Evolutionary conservation across 2,888 invertebrate genomes (phyloP), one percentile per base, ranked within the genome.

Genomic region (Troides oblongomaculatus): DNA sequence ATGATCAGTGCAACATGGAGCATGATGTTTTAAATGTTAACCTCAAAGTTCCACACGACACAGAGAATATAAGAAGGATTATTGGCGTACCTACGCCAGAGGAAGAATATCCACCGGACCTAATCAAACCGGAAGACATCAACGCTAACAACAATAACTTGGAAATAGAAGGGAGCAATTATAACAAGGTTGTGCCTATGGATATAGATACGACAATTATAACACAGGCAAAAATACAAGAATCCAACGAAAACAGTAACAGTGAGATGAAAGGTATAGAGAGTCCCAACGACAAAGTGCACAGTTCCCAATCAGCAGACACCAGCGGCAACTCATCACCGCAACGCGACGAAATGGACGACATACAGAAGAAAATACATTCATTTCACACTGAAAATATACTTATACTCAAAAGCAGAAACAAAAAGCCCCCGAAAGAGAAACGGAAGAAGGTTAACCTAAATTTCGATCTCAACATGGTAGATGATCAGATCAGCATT

Each of bases 371-470:
- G 76, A 94, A 94, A 74, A 89, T 94, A 72, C 93, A 94, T 76
- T 94, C 94, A 53, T 94, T 94, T 80, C 94, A 94, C 79, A 94
- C 94, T 1, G 94, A 94, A 77, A 94, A 94, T 79, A 94, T 94
- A 72, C 90, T 92, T 73, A 93, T 94, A 75, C 81, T 94, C 61
- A 94, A 94, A 76, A 94, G 94, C 67, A 90, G 94, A 72, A 94
- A 94, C 71, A 94, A 94, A 71, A 94, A 94, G 71, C 91, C 83
- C 8, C 83, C 92, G 0, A 93, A 93, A 74, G 93, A 93, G 75
- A 93, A 93, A 73, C 86, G 93, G 72, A 93, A 93, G 86, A 92
- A 93, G 77, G 93, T 93, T n/a, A 93, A 93, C 72, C 78, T 93
- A 21, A 93, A 93, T 75, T 93, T 93, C 73, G 93, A 93, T 77